phyloP scores from a whole-genome alignment of 2,888 invertebrate genomes.

The Hyposoter dolosus region DNA sequence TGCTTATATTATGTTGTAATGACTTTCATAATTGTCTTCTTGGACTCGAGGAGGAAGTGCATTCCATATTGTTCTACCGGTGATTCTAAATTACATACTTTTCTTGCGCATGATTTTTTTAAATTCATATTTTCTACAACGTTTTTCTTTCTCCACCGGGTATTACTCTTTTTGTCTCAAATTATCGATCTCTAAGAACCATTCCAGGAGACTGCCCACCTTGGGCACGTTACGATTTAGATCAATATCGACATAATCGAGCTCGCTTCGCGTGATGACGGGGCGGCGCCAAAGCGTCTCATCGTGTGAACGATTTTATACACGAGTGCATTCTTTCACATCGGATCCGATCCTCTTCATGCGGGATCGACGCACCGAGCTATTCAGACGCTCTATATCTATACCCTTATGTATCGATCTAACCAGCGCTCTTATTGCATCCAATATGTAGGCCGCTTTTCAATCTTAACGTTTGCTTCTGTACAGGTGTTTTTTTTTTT shows the following conservation, averaged over 20 bases:
- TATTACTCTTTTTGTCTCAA: neutral
- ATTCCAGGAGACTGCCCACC: slow-evolving; percentile 14
- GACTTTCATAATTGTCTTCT: slow-evolving; percentile 64
- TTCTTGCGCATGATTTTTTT: neutral
- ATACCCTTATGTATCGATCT: slow-evolving; percentile 28
- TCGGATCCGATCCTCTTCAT: slow-evolving; percentile 15
- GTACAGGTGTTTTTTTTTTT: slow-evolving; percentile 26
- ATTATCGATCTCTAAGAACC: slow-evolving; percentile 35
- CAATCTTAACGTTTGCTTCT: slow-evolving; percentile 25
- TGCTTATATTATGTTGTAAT: slow-evolving; percentile 63
- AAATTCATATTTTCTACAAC: neutral
- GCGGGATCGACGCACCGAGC: slow-evolving; percentile 4
- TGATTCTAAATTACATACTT: slow-evolving; percentile 48
- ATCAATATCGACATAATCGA: slow-evolving; percentile 63
- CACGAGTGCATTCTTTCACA: slow-evolving; percentile 47
- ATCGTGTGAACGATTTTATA: slow-evolving; percentile 50
- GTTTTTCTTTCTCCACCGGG: neutral
- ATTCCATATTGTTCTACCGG: slow-evolving; percentile 48
- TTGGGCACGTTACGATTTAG: slow-evolving; percentile 54
- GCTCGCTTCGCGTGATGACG: slow-evolving; percentile 53
- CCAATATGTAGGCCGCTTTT: slow-evolving; percentile 28
- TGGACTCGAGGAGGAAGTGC: slow-evolving; percentile 35
- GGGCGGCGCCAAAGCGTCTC: slow-evolving; percentile 46
- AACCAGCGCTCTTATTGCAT: neutral
- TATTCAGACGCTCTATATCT: slow-evolving; percentile 30